These are phyloP conservation scores for Penelope pileata DNA, from an alignment of 2,113 vertebrate species.

Conservation along the genomic window DNA sequence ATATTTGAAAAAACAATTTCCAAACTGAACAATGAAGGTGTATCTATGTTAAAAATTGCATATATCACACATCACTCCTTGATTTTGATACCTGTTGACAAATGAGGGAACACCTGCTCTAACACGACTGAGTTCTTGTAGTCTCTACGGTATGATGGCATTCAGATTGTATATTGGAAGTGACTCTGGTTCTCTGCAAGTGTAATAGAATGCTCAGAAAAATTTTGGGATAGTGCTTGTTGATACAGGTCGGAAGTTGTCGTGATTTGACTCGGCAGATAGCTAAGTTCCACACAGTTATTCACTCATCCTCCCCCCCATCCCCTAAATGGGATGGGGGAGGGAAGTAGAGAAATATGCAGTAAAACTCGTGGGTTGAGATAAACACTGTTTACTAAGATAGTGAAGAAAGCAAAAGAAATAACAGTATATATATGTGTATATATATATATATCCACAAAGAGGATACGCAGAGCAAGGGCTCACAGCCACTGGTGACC, in stretches of 20 bases:
- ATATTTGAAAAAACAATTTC: accelerated
- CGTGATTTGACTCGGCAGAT: no score
- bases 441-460: no score
- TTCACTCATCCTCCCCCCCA: no score
- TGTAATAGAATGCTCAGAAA: not conserved
- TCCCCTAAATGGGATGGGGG: no score
- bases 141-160: not conserved
- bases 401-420: no score
- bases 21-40: not conserved
- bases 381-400: no score
- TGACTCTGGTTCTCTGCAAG: not conserved
- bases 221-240: not conserved
- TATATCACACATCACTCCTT: accelerated
- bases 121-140: not conserved
- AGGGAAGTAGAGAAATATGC: no score
- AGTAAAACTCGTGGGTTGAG: no score
- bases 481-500: no score
- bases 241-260: not conserved
- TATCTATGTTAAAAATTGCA: not conserved
- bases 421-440: no score
- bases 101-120: not conserved
- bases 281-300: no score
- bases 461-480: no score
- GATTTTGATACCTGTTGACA: accelerated
- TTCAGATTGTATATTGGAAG: not conserved